Percentiles rank a stretch among this genome's conserved stretches.
phyloP scores from a whole-genome alignment of 1,140 invertebrate species.

The Scaptodrosophila lebanonensis region DNA sequence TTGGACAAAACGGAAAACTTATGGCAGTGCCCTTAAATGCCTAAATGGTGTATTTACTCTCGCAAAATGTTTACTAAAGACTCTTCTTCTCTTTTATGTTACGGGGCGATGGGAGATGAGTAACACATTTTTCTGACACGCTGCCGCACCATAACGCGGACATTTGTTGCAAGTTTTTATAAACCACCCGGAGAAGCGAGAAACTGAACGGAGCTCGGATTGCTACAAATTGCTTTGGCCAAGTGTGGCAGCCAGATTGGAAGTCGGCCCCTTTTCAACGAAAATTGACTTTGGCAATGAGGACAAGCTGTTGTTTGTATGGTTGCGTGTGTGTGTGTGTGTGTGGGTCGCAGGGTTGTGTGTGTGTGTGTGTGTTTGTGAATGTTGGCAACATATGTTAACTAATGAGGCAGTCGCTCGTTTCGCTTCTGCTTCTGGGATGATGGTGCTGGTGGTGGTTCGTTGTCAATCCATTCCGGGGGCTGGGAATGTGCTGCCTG shows the following conservation, averaged over 20 bases:
- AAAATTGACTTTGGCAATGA: conserved; percentile 74
- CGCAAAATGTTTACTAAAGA: conserved; percentile 34
- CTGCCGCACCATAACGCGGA: conserved; percentile 51
- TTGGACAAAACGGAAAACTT: too few species aligned
- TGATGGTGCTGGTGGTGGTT: conserved; percentile 19
- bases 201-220: conserved; percentile 13
- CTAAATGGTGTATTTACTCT: too few species aligned
- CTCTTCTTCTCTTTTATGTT: not conserved
- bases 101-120: conserved; percentile 46
- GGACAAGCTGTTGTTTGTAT: conserved; percentile 63
- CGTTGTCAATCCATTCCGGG: conserved; percentile 45
- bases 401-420: conserved; percentile 56
- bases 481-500: conserved; percentile 24
- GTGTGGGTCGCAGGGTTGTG: not conserved
- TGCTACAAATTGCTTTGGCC: conserved; percentile 50
- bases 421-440: not conserved
- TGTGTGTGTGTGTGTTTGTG: conserved; percentile 6
- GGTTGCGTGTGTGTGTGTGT: not conserved
- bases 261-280: conserved; percentile 35
- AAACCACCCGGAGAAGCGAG: conserved; percentile 24
- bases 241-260: not conserved
- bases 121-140: conserved; percentile 71
- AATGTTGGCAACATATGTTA: conserved; percentile 67
- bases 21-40: too few species aligned
- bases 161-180: conserved; percentile 71